Evolutionary conservation across 1,140 invertebrate genomes (phyloP), one percentile per base, ranked within the genome.

Genomic region (Laodelphax striatellus): DNA sequence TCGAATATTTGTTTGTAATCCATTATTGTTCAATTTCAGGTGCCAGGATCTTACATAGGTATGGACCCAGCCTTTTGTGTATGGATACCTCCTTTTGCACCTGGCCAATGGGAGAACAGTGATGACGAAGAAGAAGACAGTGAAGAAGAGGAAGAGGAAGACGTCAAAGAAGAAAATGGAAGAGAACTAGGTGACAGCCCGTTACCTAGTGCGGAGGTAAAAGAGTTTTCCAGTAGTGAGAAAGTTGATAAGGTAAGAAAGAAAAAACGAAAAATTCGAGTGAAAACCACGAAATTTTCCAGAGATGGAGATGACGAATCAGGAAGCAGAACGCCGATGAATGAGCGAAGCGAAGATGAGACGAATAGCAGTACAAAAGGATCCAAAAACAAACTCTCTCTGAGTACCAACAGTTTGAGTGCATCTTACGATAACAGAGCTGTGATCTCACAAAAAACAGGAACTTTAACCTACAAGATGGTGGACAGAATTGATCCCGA

Each of bases 61-160:
- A 90, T 92, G 87, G 90, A 92, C 73, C 88, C 90, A 1, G 87
- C 88, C 0, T 89, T 88, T 70, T 74, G 91, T 52, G 83, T 92
- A 0, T 92, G 88, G 88, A 90, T 91, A 55, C 89, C 90, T 21
- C 88, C 88, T 0, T 76, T 88, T 6, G 82, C 68, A 34, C 73
- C 69, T 5, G 73, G 67, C 9, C 38, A 57, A 11, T 66, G 64
- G 63, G 58, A 52, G 56, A 52, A 53, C 41, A 55, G 55, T 16
- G 58, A 63, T 17, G 63, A 64, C 14, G 61, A 57, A 10, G 46
- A 64, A 31, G 58, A 61, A 38, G 57, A 53, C n/a, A 46, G 41
- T 28, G 55, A 55, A 19, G 54, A 57, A 8, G 55, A 58, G 14
- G 46, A 17, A 17, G 21, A 50, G 8, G 46, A 50, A 9, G 17